phyloP scores from a whole-genome alignment of 2,113 vertebrate genomes.

The Anser brachyrhynchus region DNA sequence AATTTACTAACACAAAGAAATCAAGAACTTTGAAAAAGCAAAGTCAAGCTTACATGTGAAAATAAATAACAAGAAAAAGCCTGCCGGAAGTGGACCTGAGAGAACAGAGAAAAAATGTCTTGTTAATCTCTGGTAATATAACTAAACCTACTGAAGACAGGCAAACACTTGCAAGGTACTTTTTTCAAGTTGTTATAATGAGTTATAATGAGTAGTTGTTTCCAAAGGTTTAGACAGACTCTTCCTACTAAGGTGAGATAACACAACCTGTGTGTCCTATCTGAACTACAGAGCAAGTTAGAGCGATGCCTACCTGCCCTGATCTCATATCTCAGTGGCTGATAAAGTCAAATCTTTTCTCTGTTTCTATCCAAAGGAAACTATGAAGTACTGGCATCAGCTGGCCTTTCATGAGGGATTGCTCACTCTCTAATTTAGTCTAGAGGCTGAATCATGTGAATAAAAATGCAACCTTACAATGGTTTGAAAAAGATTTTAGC shows the following conservation, averaged over 20 bases:
- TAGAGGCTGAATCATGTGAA: neutral
- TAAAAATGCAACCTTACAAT: neutral
- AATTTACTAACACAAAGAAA: neutral
- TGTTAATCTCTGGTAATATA: neutral
- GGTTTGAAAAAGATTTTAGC: neutral
- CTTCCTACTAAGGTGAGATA: neutral
- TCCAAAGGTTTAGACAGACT: neutral
- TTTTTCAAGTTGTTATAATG: neutral
- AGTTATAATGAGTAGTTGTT: neutral
- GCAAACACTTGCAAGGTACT: neutral
- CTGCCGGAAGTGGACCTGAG: neutral
- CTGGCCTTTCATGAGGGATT: neutral
- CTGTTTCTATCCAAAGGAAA: neutral
- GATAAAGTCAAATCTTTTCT: neutral
- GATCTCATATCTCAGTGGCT: accelerated
- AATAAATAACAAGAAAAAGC: neutral
- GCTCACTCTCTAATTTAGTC: neutral
- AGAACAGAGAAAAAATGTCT: neutral
- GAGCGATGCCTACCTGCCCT: neutral
- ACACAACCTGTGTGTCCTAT: neutral
- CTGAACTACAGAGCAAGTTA: neutral
- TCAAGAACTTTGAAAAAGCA: neutral
- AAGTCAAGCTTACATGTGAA: neutral
- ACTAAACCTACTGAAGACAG: neutral
- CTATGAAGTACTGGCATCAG: neutral